Percentiles rank a stretch among this genome's conserved stretches.
Conservation (phyloP, 2,888 invertebrate species). For the Nomada ferruginata region DNA sequence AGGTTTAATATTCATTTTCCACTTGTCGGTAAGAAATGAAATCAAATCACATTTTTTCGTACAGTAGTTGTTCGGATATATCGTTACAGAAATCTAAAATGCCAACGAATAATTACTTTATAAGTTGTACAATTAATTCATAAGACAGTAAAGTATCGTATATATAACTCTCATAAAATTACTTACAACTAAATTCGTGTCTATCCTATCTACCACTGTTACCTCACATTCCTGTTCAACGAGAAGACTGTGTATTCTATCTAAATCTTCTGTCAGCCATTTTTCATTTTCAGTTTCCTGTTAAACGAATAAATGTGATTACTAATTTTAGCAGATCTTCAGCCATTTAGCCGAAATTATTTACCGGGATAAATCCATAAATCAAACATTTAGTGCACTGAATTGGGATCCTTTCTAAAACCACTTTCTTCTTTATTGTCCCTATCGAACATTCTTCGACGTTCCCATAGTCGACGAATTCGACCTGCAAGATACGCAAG, state of each 20-base stretch:
- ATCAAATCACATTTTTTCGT: conserved; percentile 55
- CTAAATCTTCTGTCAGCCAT: conserved; percentile 86
- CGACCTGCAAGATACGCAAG: conserved; percentile 82
- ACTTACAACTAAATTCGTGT: conserved; percentile 72
- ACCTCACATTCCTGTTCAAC: conserved; percentile 87
- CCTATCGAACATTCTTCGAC: conserved; percentile 87
- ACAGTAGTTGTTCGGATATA: conserved; percentile 43
- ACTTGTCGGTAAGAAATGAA: conserved; percentile 13
- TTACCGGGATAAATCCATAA: conserved; percentile 85
- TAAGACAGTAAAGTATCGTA: background rate
- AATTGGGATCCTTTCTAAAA: conserved; percentile 88
- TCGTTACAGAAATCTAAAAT: conserved; percentile 62
- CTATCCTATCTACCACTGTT: conserved; percentile 81
- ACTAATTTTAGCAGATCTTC: background rate
- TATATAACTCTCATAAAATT: background rate
- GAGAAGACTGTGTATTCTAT: conserved; percentile 87
- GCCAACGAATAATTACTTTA: background rate
- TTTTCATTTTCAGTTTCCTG: conserved; percentile 68
- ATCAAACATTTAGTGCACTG: conserved; percentile 88
- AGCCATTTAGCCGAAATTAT: conserved; percentile 46
- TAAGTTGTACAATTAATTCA: background rate
- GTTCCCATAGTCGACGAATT: conserved; percentile 94
- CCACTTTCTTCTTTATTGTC: conserved; percentile 87
- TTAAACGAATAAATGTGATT: background rate
- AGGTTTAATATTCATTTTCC: conserved; percentile 45